Evolutionary conservation across 2,888 invertebrate genomes (phyloP).

Genomic region (Crepidodera aurea): DNA sequence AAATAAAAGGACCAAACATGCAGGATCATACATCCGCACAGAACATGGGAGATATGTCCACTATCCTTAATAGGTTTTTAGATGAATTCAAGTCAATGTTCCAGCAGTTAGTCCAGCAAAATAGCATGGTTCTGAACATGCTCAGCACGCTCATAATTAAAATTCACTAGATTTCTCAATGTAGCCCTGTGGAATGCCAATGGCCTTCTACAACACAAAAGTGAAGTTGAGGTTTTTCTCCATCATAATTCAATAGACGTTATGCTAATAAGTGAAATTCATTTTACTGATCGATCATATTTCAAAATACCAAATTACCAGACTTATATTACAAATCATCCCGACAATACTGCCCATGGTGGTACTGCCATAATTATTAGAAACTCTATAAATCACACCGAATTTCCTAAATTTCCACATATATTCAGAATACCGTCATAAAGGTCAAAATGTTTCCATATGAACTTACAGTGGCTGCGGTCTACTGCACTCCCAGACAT

Average conservation of each 20-base stretch:
- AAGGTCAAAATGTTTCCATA: background rate
- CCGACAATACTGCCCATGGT: too few relatives aligned
- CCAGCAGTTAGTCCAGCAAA: background rate
- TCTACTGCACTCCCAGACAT: too few relatives aligned
- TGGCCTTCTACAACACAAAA: background rate
- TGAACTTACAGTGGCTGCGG: background rate
- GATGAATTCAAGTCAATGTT: background rate
- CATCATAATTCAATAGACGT: background rate
- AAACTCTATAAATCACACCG: background rate
- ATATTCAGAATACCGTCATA: background rate
- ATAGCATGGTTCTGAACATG: too few relatives aligned
- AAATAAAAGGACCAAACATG: background rate
- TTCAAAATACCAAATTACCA: background rate
- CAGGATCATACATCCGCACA: background rate
- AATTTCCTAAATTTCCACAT: background rate
- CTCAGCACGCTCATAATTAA: background rate
- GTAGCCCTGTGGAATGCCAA: background rate
- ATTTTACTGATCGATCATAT: background rate
- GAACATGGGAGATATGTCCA: background rate
- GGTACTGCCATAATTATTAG: background rate
- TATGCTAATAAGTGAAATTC: background rate
- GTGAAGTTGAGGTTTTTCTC: background rate
- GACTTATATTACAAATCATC: background rate
- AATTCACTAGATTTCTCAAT: background rate
- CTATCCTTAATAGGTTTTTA: background rate